Evolutionary conservation across 1,140 invertebrate genomes (phyloP).

Genomic region (Steinernema feltiae): DNA sequence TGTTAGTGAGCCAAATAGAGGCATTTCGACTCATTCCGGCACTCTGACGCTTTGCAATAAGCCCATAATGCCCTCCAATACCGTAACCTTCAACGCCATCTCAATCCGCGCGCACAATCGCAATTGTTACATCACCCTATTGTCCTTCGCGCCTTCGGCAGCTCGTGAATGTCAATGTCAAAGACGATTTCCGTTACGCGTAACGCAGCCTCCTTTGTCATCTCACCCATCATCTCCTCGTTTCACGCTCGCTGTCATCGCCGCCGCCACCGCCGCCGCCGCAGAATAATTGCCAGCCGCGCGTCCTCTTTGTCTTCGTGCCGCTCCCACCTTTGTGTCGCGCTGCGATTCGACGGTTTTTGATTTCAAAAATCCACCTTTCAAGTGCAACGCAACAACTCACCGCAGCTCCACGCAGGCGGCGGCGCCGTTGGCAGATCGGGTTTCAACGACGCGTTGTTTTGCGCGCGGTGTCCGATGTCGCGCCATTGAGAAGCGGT

Average conservation of each 20-base stretch:
- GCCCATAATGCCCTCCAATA: not conserved
- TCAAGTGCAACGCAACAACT: too few species aligned
- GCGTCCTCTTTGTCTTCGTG: not conserved
- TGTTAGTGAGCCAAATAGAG: too few species aligned
- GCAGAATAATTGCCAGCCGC: constrained; percentile 13
- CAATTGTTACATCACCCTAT: constrained; percentile 11
- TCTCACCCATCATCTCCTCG: not conserved
- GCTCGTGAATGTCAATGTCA: not conserved
- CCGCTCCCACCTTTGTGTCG: not conserved
- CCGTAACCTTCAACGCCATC: not conserved
- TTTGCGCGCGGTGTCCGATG: not conserved
- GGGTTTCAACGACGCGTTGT: too few species aligned
- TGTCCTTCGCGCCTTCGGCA: not conserved
- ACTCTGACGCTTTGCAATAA: too few species aligned
- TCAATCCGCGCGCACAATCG: not conserved
- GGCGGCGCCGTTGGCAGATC: too few species aligned
- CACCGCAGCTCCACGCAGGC: too few species aligned
- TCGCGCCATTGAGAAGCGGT: not conserved
- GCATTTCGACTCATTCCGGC: too few species aligned
- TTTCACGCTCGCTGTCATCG: not conserved
- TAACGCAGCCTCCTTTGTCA: not conserved
- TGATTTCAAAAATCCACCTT: not conserved
- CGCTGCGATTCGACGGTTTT: not conserved
- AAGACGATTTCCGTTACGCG: not conserved
- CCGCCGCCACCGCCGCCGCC: not conserved